A percentile compares a stretch with the other conserved stretches of the same genome.
Evolutionary conservation across 92 coral and sea anemone genomes (phyloP).

Genomic region (Pocillopora grandis): DNA sequence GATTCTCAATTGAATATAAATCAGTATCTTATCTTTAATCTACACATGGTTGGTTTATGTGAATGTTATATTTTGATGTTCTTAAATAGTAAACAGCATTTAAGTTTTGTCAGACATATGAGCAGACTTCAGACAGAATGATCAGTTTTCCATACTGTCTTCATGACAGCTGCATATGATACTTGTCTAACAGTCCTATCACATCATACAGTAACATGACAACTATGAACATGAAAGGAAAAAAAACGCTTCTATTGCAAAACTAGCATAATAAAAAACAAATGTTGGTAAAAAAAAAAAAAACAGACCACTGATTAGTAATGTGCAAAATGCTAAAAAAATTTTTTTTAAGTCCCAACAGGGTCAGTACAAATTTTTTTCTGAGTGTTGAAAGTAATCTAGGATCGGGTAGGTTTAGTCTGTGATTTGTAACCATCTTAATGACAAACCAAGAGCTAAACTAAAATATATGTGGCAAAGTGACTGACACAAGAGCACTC

Average conservation of each 20-base stretch:
- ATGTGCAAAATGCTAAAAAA: too few relatives aligned
- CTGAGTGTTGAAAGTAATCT: too few relatives aligned
- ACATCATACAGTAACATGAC: neutral
- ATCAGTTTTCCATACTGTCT: conserved; percentile 8
- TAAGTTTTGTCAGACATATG: conserved; percentile 6
- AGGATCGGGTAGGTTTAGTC: too few relatives aligned
- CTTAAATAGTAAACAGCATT: neutral
- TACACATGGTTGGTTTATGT: neutral
- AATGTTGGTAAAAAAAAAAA: neutral
- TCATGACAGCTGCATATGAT: conserved; percentile 25
- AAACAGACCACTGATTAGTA: too few relatives aligned
- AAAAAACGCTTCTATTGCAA: too few relatives aligned
- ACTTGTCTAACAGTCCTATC: neutral
- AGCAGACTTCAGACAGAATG: conserved; percentile 27
- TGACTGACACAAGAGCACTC: too few relatives aligned
- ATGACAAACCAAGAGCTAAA: too few relatives aligned
- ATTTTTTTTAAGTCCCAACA: too few relatives aligned
- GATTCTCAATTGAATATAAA: neutral
- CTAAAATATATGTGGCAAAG: too few relatives aligned
- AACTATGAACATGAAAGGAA: neutral
- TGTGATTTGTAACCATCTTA: too few relatives aligned
- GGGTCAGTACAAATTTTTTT: too few relatives aligned
- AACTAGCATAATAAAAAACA: neutral
- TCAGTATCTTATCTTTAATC: neutral
- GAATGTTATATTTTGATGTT: neutral